Evolutionary conservation across 2,797 vertebrate species (phyloP), one percentile per base, ranked within the genome.

Genomic region (Clarias fuscus): DNA sequence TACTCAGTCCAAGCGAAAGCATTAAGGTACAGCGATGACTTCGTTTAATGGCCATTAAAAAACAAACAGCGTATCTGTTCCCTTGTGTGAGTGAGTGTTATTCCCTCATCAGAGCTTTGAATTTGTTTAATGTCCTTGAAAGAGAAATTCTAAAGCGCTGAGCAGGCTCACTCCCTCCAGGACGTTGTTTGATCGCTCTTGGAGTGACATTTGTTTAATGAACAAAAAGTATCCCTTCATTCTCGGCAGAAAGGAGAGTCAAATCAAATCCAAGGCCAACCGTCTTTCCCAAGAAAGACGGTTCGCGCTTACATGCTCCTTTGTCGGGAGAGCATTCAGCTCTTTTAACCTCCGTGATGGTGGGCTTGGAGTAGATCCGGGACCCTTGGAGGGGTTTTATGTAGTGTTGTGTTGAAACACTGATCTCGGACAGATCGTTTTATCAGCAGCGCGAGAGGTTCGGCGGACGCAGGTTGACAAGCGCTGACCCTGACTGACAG

Each of bases 91-190:
- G 86, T 53, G 76, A 37, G 68, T 85, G 64, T 84, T 84, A 88
- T 89, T 90, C 72, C 85, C 82, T 82, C 58, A 86, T 89, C 86
- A 84, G 77, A 72, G 81, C 77, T 56, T 78, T 72, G 72, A 70
- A 87, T 71, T 87, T 86, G 84, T 90, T 89, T 89, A 87, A 88
- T 89, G 84, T 86, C 84, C 82, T 88, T 89, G 89, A 89, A 88
- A 82, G 81, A 79, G 85, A 77, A 86, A 79, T 65, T 84, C 62
- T 61, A 79, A 82, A 85, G 85, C 59, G 73, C 84, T 75, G 86
- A 84, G 72, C 84, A 84, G 84, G 48, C 72, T 68, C 85, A 64
- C 88, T 84, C 82, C 72, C 87, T 89, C 83, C 65, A 83, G 88
- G 88, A 88, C 79, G 76, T 73, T 81, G 88, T 88, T 86, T 87